Base-by-base conservation (phyloP, 2,888 invertebrate species). In the Mimumesa dahlbomi region DNA sequence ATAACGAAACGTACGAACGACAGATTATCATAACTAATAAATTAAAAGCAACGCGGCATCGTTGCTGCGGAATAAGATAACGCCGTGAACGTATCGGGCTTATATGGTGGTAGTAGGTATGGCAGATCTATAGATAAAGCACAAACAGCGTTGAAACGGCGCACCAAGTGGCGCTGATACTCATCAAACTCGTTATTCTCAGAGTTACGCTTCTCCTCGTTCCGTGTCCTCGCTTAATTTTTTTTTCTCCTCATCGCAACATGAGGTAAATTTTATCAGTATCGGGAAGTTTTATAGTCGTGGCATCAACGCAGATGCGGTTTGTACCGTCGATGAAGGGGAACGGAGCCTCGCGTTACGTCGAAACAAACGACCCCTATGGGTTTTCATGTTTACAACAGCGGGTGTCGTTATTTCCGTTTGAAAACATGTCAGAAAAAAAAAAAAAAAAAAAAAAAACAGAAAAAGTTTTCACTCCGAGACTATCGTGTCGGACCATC, bases 101-200 rank as follows among this genome's bases (percentile, higher is more conserved):
- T 46, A 46, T 42, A 38, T 53, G 52, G 31, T 43, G 31, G 13
- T 43, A 38, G 21, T 14, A 14, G 34, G 29, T 31, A 36, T 36
- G 22, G 22, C 49, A 49, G 53, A 29, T 53, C 7, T 11, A 7
- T 11, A 57, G 62, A 73, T 73, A 66, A 71, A 71, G 46, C 54
- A 36, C 14, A 53, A 61, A 58, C 52, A 49, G n/a, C 14, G 19
- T 34, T 49, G 29, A 58, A 45, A 49, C 48, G 45, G 38, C 43
- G 42, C 67, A 52, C 19, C 34, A 29, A 29, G 59, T 21, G 29
- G 21, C 9, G 48, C 29, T 43, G 70, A 65, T 70, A 61, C 31
- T 29, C 42, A 61, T 65, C 56, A 19, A n/a, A 31, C 64, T 46
- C 58, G 50, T 59, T 63, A 29, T 54, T 25, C 36, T 36, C 22